These are phyloP conservation scores for Gadopsis bispinosus DNA, from an alignment of 2,797 vertebrate genomes.

Conservation along the genomic window DNA sequence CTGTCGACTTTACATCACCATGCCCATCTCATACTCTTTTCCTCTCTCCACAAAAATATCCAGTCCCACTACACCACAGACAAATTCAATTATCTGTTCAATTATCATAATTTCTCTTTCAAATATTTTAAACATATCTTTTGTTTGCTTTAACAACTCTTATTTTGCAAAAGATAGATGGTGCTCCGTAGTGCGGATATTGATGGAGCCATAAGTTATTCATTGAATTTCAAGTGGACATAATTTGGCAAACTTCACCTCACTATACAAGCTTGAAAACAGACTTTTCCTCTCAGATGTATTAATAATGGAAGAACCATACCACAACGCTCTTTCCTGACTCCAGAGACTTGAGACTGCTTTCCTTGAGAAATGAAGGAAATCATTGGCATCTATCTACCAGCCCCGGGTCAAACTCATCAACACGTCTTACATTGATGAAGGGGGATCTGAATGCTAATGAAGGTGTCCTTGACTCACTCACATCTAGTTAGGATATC, in stretches of 20 bases:
- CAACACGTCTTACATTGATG: conserved; percentile 69
- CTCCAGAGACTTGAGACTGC: conserved; percentile 61
- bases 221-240: conserved; percentile 68
- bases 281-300: conserved; percentile 79
- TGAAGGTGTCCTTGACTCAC: conserved; percentile 75
- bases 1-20: conserved; percentile 2
- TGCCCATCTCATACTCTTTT: not conserved
- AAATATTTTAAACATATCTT: conserved; percentile 42
- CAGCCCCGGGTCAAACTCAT: conserved; percentile 80
- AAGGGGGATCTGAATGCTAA: conserved; percentile 73
- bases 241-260: conserved; percentile 70
- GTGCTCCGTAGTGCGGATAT: conserved; percentile 36
- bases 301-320: conserved; percentile 79
- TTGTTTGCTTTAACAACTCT: conserved; percentile 26
- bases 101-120: conserved; percentile 17
- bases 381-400: conserved; percentile 72
- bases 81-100: not conserved
- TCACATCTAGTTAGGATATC: conserved; percentile 57
- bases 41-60: conserved; percentile 7
- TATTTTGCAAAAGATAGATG: conserved; percentile 23
- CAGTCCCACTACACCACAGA: not conserved
- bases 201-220: conserved; percentile 70
- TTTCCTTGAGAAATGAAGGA: conserved; percentile 73
- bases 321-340: conserved; percentile 55
- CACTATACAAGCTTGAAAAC: conserved; percentile 69